phyloP scores from a whole-genome alignment of 2,797 vertebrate genomes.

The Danio choprae region DNA sequence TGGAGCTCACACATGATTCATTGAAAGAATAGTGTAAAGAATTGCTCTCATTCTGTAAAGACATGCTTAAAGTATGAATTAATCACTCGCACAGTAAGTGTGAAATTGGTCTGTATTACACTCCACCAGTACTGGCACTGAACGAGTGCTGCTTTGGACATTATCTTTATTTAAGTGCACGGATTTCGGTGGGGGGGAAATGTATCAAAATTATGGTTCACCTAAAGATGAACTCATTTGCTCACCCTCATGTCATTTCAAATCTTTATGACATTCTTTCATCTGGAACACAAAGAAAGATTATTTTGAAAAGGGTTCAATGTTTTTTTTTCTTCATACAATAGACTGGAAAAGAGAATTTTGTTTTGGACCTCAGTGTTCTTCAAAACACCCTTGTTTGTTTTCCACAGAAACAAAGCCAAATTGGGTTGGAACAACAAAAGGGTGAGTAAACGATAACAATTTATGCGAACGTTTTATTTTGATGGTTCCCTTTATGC shows the following conservation, averaged over 20 bases:
- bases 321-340: too few species aligned
- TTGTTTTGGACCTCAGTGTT: background rate
- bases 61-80: slow-evolving; percentile 69
- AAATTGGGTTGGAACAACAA: background rate
- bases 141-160: slow-evolving; percentile 18
- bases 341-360: background rate
- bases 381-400: background rate
- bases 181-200: background rate
- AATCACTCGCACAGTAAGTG: slow-evolving; percentile 40
- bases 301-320: background rate
- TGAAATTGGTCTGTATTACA: slow-evolving; percentile 25
- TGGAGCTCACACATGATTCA: slow-evolving; percentile 73
- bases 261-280: background rate
- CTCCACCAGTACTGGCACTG: background rate
- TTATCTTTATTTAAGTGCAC: slow-evolving; percentile 2
- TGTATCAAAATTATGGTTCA: background rate
- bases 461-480: too few species aligned
- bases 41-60: slow-evolving; percentile 72
- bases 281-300: background rate
- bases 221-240: background rate
- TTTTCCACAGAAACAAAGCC: background rate
- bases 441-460: background rate
- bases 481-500: too few species aligned
- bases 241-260: background rate
- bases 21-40: slow-evolving; percentile 74